Evolutionary conservation across 2,797 vertebrate species (phyloP).

Genomic region (Tauraco hartlaubi): DNA sequence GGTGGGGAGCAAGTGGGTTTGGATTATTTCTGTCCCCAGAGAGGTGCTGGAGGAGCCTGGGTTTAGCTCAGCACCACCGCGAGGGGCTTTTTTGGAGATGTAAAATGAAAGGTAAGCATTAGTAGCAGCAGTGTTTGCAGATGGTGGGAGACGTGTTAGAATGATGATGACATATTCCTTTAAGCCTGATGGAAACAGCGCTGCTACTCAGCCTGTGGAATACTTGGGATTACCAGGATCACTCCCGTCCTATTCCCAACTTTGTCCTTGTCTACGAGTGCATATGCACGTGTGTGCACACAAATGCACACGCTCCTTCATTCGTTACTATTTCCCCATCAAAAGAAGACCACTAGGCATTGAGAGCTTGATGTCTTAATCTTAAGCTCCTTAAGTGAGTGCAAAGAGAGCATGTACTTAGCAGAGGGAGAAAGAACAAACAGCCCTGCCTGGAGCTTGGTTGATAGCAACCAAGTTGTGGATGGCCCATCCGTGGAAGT

Average conservation of each 20-base stretch:
- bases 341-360: not conserved
- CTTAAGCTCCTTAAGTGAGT: not conserved
- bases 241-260: not conserved
- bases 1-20: not conserved
- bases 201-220: not conserved
- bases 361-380: not conserved
- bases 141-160: not conserved
- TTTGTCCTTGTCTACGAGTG: not conserved
- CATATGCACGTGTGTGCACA: rapidly evolving
- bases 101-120: not conserved
- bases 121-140: not conserved
- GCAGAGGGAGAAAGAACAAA: not conserved
- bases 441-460: not conserved
- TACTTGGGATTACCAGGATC: not conserved
- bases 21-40: not conserved
- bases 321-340: not conserved
- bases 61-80: not conserved
- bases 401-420: too few relatives aligned
- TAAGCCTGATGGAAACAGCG: not conserved
- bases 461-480: not conserved
- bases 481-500: too few relatives aligned
- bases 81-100: not conserved
- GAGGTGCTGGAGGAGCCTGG: not conserved
- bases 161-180: not conserved
- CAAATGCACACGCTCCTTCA: not conserved